Evolutionary conservation across 2,113 vertebrate genomes (phyloP), one percentile per base, ranked within the genome.

Genomic region (Himantopus leucocephalus): DNA sequence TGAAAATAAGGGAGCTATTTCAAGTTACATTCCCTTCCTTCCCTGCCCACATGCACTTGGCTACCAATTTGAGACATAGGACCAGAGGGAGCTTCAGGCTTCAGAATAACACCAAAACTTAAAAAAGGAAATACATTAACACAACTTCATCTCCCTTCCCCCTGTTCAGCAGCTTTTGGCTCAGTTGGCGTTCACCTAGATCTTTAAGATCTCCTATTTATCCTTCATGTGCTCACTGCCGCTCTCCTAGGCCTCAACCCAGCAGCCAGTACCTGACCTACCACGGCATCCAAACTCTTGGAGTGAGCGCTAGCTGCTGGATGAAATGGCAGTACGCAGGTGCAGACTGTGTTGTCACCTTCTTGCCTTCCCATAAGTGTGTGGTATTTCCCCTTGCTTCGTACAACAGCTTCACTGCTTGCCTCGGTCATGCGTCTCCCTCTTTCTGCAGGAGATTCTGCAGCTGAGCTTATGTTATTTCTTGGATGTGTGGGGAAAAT

Each of bases 1-100:
- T 84, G 92, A 93, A 96, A 97, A 88, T 83, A 92, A 95, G 94
- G 37, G 20, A 94, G 59, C 78, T 96, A 95, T 94, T 97, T 95
- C 90, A 88, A 93, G 90, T 90, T 95, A 71, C 72, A 80, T 90
- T 94, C 78, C 63, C 93, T 92, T 95, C 68, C 30, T 86, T 85
- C 45, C 45, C 85, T 96, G 55, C 92, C 93, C 96, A 90, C 94
- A 67, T 76, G 47, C 80, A 80, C 88, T 96, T 95, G 95, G 92
- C 92, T 94, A 96, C 81, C 94, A 85, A 2, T 66, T 92, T 83
- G 72, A 78, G 96, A 79, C 82, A 77, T 3, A 16, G 67, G 78
- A 96, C 88, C 67, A 94, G 85, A 94, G 47, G 26, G 50, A 94
- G 39, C 62, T 88, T 95, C 2, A 41, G 86, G 62, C 34, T 89